A percentile compares a stretch with the other conserved stretches of the same genome.
Evolutionary conservation across 2,113 vertebrate species (phyloP).

Genomic region (Poeciliopsis prolifica): DNA sequence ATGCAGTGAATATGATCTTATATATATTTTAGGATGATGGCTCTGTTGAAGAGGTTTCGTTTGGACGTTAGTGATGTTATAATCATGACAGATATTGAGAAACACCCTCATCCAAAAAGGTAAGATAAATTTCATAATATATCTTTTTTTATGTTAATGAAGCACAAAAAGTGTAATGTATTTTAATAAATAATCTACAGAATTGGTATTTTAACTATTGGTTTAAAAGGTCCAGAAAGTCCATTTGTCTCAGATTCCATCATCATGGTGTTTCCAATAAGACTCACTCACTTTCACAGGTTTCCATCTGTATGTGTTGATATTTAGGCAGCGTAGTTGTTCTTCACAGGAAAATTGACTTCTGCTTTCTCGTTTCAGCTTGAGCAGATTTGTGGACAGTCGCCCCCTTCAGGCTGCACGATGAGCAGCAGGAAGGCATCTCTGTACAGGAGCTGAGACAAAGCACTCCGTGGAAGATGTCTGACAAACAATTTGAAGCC

Average conservation of each 20-base stretch:
- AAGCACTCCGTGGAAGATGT: constrained; percentile 64
- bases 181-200: background rate
- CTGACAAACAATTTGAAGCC: constrained; percentile 73
- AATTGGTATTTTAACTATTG: background rate
- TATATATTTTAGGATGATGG: constrained; percentile 67
- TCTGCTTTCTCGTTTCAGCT: constrained; percentile 40
- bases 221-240: no score
- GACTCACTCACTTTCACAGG: background rate
- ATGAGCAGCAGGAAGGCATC: constrained; percentile 53
- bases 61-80: constrained; percentile 78
- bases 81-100: constrained; percentile 78
- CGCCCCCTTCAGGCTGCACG: constrained; percentile 69
- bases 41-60: constrained; percentile 76
- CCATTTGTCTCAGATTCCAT: background rate
- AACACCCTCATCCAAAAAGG: constrained; percentile 73
- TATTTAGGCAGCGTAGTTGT: background rate
- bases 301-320: background rate
- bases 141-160: no score
- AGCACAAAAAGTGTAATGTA: no score
- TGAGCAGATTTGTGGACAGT: constrained; percentile 78
- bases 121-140: constrained; percentile 13
- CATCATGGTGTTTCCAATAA: background rate
- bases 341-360: background rate
- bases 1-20: background rate
- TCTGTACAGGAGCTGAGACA: constrained; percentile 44